Percentiles rank a stretch among this genome's conserved stretches.
Conservation (phyloP, 1,140 invertebrate species). For the Araneus ventricosus region DNA sequence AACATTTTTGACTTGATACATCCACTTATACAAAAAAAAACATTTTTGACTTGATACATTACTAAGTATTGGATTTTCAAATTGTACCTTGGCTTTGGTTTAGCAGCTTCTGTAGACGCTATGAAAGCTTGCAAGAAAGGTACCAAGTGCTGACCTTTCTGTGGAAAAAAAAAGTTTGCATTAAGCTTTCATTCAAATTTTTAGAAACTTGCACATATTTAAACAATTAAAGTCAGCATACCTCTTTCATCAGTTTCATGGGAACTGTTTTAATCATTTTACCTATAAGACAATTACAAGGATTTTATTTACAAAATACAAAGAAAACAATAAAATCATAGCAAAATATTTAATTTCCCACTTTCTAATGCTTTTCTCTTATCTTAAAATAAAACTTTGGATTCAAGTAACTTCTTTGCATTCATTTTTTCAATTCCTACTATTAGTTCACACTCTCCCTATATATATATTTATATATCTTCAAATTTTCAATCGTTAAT, state of each 20-base stretch:
- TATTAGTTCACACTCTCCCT: too few species aligned
- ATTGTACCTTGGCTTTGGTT: constrained; percentile 79
- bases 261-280: constrained; percentile 85
- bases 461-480: too few species aligned
- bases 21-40: too few species aligned
- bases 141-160: constrained; percentile 91
- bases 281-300: constrained; percentile 78
- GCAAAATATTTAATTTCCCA: too few species aligned
- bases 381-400: too few species aligned
- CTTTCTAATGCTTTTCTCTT: too few species aligned
- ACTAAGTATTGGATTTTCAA: neutral
- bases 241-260: constrained; percentile 87
- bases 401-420: too few species aligned
- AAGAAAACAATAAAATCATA: too few species aligned
- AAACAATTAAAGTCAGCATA: constrained; percentile 9
- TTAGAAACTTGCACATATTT: neutral
- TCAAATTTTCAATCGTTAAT: too few species aligned
- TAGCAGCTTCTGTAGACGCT: constrained; percentile 83
- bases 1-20: too few species aligned
- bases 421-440: too few species aligned
- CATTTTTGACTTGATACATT: neutral
- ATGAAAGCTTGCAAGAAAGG: constrained; percentile 88
- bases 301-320: too few species aligned
- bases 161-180: constrained; percentile 10
- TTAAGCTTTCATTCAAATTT: neutral